phyloP scores from a whole-genome alignment of 53 echinoderm and acorn worm genomes.

The Holothuria leucospilota region DNA sequence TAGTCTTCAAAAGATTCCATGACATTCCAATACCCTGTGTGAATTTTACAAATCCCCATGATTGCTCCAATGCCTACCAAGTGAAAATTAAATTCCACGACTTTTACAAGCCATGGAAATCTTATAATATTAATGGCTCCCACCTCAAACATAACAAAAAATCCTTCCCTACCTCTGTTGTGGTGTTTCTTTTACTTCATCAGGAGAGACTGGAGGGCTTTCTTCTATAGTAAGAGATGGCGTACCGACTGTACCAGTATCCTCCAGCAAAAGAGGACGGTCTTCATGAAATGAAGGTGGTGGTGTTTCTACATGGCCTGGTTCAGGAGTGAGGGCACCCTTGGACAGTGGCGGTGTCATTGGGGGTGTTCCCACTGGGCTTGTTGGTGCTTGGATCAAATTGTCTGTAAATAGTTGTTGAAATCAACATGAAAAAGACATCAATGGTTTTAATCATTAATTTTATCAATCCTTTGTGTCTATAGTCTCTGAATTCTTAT shows the following conservation, averaged over 20 bases:
- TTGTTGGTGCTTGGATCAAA: slow-evolving; percentile 26
- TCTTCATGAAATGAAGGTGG: slow-evolving; percentile 7
- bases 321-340: neutral
- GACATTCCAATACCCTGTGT: no score
- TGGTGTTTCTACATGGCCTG: slow-evolving; percentile 36
- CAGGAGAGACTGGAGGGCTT: slow-evolving; percentile 26
- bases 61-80: no score
- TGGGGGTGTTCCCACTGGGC: slow-evolving; percentile 51
- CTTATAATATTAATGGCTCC: no score
- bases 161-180: slow-evolving; percentile 5
- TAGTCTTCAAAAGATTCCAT: no score
- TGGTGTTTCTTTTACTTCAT: slow-evolving; percentile 22
- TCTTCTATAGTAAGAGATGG: slow-evolving; percentile 31
- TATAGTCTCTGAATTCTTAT: no score
- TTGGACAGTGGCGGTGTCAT: slow-evolving; percentile 43
- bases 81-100: no score
- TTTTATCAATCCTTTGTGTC: no score
- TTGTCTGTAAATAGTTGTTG: neutral
- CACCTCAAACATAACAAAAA: no score
- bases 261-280: slow-evolving; percentile 11
- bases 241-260: neutral
- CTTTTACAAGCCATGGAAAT: no score
- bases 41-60: no score
- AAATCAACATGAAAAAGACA: no score
- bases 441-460: no score